These are phyloP conservation scores for Cheilosia vernalis DNA, from an alignment of 2,888 invertebrate genomes.

Conservation along the genomic window DNA sequence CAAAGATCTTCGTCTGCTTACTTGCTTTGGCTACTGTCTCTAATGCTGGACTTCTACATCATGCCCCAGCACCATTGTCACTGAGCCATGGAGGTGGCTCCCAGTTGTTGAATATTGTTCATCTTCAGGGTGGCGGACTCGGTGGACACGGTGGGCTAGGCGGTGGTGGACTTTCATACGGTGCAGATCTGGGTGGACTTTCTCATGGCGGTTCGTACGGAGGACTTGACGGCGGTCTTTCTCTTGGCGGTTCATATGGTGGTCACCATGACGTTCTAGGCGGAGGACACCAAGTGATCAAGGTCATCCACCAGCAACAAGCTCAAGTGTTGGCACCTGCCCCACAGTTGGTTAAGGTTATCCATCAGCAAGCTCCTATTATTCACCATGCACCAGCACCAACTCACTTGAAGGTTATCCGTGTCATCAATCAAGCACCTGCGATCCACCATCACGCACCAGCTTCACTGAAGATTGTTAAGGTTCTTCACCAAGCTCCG, in stretches of 20 bases:
- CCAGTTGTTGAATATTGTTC: constrained; percentile 11
- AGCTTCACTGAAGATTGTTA: constrained; percentile 33
- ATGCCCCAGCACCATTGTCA: background rate
- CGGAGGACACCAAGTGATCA: background rate
- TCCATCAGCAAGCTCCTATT: constrained; percentile 44
- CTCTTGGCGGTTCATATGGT: background rate
- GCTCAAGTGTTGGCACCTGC: constrained; percentile 4
- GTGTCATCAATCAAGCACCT: constrained; percentile 33
- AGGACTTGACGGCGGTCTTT: background rate
- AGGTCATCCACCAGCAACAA: constrained; percentile 20
- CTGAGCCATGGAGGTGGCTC: background rate
- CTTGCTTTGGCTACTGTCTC: constrained; percentile 8
- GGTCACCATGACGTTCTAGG: background rate
- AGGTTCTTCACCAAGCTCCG: constrained; percentile 36
- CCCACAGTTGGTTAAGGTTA: constrained; percentile 25
- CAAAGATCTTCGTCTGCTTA: constrained; percentile 27
- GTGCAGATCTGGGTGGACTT: constrained; percentile 1
- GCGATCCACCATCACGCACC: constrained; percentile 32
- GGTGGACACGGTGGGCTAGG: background rate
- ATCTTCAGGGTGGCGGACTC: constrained; percentile 5
- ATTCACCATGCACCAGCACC: constrained; percentile 3
- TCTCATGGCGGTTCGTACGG: background rate
- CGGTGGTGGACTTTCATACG: background rate
- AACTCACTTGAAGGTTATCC: constrained; percentile 9
- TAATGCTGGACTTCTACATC: constrained; percentile 4